phyloP scores from a whole-genome alignment of 2,113 vertebrate species.

The Strix uralensis region DNA sequence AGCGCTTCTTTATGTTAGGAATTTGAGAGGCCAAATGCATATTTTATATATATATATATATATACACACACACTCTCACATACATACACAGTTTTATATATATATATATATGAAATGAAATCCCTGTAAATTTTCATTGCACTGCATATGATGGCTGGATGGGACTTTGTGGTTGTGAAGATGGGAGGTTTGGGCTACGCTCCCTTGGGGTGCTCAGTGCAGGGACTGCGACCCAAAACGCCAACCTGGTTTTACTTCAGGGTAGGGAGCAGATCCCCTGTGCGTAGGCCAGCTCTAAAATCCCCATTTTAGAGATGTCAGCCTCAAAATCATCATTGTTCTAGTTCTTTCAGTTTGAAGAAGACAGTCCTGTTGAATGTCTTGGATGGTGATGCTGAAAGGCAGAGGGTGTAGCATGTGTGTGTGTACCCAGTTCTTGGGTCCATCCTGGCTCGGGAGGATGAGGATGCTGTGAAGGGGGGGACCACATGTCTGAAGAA shows the following conservation, averaged over 20 bases:
- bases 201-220: neutral
- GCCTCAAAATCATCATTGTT: neutral
- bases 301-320: neutral
- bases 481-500: neutral
- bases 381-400: neutral
- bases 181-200: neutral
- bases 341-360: neutral
- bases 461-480: neutral
- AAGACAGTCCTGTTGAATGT: neutral
- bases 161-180: neutral
- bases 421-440: neutral
- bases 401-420: neutral
- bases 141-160: neutral
- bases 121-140: neutral
- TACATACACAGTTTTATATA: neutral
- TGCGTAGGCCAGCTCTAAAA: neutral
- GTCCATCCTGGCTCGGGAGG: neutral
- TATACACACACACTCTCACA: neutral
- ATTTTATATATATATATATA: neutral
- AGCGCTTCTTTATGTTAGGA: neutral
- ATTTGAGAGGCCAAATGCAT: neutral
- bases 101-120: neutral
- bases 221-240: neutral
- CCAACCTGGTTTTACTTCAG: fast-evolving
- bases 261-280: neutral